Conservation (phyloP, 2,888 invertebrate species). For the Megastigmus dorsalis region DNA sequence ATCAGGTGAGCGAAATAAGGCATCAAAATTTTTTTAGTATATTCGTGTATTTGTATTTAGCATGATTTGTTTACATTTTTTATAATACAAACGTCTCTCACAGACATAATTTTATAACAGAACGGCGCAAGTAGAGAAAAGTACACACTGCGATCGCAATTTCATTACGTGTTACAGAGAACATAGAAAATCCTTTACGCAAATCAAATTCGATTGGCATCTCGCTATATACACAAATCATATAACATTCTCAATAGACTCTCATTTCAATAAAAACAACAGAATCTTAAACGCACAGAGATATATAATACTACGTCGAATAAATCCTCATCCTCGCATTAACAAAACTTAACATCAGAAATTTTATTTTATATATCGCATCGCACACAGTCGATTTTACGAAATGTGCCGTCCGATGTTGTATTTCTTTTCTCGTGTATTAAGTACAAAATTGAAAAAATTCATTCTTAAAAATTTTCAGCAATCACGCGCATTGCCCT, state of each 20-base stretch:
- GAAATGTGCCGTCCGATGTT: not conserved
- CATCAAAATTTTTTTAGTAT: slow-evolving; percentile 16
- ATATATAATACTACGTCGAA: not conserved
- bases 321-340: not conserved
- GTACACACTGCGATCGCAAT: slow-evolving; percentile 14
- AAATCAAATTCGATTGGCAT: slow-evolving; percentile 41
- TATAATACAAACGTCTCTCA: slow-evolving; percentile 48
- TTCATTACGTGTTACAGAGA: no score
- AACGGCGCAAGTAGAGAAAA: slow-evolving; percentile 35
- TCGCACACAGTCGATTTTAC: not conserved
- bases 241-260: slow-evolving; percentile 41
- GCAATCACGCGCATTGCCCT: not conserved
- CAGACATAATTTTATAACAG: slow-evolving; percentile 24
- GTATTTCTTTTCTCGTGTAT: slow-evolving; percentile 23
- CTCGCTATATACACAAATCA: slow-evolving; percentile 37
- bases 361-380: not conserved
- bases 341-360: not conserved
- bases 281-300: not conserved
- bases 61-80: slow-evolving; percentile 46
- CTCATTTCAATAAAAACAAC: slow-evolving; percentile 16
- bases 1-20: no score
- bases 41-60: slow-evolving; percentile 48
- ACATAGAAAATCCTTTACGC: no score
- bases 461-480: not conserved
- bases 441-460: slow-evolving; percentile 53